These are phyloP conservation scores for Elaphurus davidianus DNA, from an alignment of 2,113 vertebrate genomes.

Conservation along the genomic window DNA sequence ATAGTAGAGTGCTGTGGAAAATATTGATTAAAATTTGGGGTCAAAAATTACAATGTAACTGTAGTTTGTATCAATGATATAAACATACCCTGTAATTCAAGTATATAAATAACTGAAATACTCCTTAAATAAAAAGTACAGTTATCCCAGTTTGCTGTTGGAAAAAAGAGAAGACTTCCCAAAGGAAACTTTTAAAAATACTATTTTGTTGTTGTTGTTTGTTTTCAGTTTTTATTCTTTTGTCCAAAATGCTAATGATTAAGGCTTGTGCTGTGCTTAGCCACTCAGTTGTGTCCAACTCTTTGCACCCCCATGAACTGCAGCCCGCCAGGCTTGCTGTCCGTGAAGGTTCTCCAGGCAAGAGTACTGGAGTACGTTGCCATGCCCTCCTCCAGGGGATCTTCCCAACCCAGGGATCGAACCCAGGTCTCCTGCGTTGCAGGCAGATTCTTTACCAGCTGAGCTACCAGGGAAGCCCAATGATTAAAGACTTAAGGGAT, in stretches of 20 bases:
- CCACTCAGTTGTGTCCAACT: not conserved
- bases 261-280: not conserved
- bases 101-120: constrained; percentile 22
- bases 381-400: not conserved
- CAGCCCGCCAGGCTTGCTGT: not conserved
- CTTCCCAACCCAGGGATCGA: not conserved
- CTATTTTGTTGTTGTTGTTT: not conserved
- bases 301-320: not conserved
- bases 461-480: not conserved
- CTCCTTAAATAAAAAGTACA: not conserved
- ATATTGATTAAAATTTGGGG: not conserved
- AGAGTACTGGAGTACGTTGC: not conserved
- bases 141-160: not conserved
- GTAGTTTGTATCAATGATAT: not conserved
- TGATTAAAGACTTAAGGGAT: constrained; percentile 9
- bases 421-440: not conserved
- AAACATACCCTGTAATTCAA: not conserved
- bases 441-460: not conserved
- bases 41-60: not conserved
- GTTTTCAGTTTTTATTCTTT: not conserved
- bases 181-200: not conserved
- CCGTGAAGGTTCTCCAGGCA: not conserved
- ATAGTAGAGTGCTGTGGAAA: not conserved
- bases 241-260: not conserved
- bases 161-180: not conserved